Evolutionary conservation across 2,888 invertebrate species (phyloP).

Genomic region (Drosophila mimica): DNA sequence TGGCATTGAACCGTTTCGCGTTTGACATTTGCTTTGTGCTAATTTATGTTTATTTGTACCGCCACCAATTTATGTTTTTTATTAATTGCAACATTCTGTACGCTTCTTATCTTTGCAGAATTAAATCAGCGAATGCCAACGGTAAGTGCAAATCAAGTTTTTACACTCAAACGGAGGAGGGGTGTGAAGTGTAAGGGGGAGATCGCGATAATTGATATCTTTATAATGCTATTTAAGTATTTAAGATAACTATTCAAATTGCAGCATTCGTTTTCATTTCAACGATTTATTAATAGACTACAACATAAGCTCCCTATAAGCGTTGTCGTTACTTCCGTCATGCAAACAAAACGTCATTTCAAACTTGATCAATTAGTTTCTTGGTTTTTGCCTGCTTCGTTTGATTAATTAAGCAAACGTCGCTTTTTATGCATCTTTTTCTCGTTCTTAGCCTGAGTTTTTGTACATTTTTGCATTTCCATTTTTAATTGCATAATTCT

Average conservation of each 20-base stretch:
- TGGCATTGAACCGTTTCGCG: conserved; percentile 56
- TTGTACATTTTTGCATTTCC: conserved; percentile 53
- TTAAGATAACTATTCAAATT: conserved; percentile 42
- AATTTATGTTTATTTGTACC: conserved; percentile 57
- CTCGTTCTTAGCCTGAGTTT: conserved; percentile 25
- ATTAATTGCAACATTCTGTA: conserved; percentile 59
- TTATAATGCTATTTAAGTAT: conserved; percentile 21
- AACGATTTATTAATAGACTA: conserved; percentile 1
- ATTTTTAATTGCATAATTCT: conserved; percentile 79
- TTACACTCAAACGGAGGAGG: not conserved
- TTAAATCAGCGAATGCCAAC: conserved; percentile 85
- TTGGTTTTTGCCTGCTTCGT: conserved; percentile 18
- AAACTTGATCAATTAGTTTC: conserved; percentile 34
- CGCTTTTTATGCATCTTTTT: conserved; percentile 14
- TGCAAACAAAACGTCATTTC: not conserved
- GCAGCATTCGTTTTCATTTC: conserved; percentile 3
- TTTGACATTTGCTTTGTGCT: conserved; percentile 51
- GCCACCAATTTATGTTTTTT: conserved; percentile 55
- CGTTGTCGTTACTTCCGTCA: conserved; percentile 28
- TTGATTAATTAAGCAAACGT: conserved; percentile 58
- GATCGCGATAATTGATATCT: conserved; percentile 18
- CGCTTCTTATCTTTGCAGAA: conserved; percentile 82
- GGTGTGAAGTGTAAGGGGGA: not conserved
- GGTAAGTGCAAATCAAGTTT: conserved; percentile 80
- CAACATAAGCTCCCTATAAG: conserved; percentile 8